Base-by-base conservation (phyloP, 2,797 vertebrate genomes). In the Helicolenus hilgendorfi region DNA sequence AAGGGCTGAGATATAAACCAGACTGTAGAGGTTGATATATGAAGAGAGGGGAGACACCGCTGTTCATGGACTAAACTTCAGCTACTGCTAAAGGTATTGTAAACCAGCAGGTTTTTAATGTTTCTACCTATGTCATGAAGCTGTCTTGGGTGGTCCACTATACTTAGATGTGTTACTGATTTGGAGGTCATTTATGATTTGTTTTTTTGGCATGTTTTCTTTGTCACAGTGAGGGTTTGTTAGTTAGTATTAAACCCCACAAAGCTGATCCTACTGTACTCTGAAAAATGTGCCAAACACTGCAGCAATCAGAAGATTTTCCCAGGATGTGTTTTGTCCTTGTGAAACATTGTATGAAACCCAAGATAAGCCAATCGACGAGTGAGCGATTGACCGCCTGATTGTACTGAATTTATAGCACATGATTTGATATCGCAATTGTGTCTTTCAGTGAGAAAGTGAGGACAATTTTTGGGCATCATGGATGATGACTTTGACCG, bases 401-500 rank as follows among this genome's bases (percentile, higher is more conserved):
- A 53, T 13, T 58, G 11, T 24, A 4, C 36, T 41, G 45, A 69
- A 22, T 15, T 35, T 59, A 33, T 3, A 4, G 27, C 29, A n/a
- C 26, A 13, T 27, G 15, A 29, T 45, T 20, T 83, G 22, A 70
- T 14, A 5, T 71, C 27, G 2, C 4, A 18, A 14, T 41, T 81
- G 35, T 91, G 62, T 87, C 27, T 96, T 92, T 64, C 87, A 97
- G 96, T 83, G 78, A 93, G 29, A 86, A 92, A 86, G 76, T 74
- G 13, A 88, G 85, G 77, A 83, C 20, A 91, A 92, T 0, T 81
- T 89, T 86, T 85, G 74, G 86, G 85, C 94, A 96, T 89, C 94
- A 99, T 99, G 99, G 99, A 99, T 41, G 96, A 97, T n/a, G 98
- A 99, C 94, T 98, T 99, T 95, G 99, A 99, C 83, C 98, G 97